These are phyloP conservation scores for Hartigia nigra DNA, from an alignment of 2,888 invertebrate species.

Conservation along the genomic window DNA sequence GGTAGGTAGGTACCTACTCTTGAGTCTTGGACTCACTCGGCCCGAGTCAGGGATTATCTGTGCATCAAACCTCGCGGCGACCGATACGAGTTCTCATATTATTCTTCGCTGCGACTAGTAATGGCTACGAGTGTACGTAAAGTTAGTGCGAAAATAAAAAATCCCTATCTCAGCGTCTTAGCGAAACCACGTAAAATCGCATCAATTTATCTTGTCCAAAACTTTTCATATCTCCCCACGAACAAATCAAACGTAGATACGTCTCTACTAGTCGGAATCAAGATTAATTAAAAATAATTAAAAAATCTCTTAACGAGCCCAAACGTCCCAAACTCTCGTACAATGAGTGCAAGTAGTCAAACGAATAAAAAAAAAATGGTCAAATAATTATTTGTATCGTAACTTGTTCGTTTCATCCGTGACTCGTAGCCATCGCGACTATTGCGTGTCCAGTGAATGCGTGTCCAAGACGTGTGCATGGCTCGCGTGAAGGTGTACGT, in stretches of 20 bases:
- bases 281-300: background rate
- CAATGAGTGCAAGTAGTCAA: background rate
- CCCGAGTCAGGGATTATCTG: constrained; percentile 26
- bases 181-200: too few species aligned
- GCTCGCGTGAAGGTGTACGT: constrained; percentile 19
- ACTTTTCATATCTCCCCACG: background rate
- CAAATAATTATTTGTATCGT: background rate
- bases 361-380: background rate
- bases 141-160: background rate
- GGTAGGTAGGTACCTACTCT: constrained; percentile 29
- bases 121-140: background rate
- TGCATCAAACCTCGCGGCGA: constrained; percentile 28
- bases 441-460: constrained; percentile 19
- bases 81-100: constrained; percentile 26
- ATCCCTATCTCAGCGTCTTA: too few species aligned
- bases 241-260: background rate
- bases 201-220: background rate
- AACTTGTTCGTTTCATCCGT: background rate
- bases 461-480: constrained; percentile 8
- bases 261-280: background rate
- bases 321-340: background rate
- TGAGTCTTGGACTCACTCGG: constrained; percentile 20
- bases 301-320: background rate
- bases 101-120: constrained; percentile 22
- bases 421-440: constrained; percentile 17